A percentile compares a stretch with the other conserved stretches of the same genome.
Evolutionary conservation across 2,888 invertebrate genomes (phyloP).

Genomic region (Spialia ferax): DNA sequence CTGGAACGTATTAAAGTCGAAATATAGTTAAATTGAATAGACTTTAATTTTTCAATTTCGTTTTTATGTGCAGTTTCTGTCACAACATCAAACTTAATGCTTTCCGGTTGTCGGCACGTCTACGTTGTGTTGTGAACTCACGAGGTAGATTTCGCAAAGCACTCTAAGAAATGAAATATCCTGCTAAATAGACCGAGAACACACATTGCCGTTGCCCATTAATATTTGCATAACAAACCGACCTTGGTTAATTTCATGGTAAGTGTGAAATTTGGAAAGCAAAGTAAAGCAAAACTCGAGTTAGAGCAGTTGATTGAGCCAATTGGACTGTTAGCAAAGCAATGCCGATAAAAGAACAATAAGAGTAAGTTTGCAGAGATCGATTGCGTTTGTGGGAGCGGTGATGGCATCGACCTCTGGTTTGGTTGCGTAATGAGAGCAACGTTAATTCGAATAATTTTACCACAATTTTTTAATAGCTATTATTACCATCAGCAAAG

Average conservation of each 20-base stretch:
- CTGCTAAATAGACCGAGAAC: conserved; percentile 71
- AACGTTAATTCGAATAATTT: conserved; percentile 41
- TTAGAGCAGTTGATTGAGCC: conserved; percentile 38
- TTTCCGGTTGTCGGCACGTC: conserved; percentile 8
- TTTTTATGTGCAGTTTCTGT: conserved; percentile 8
- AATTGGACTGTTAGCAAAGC: conserved; percentile 41
- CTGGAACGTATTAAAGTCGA: neutral
- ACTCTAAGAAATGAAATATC: conserved; percentile 60
- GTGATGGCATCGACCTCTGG: conserved; percentile 69
- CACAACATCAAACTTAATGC: neutral
- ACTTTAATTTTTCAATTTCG: neutral
- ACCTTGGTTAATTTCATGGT: conserved; percentile 48
- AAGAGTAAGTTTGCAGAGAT: conserved; percentile 59
- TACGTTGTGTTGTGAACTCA: conserved; percentile 26
- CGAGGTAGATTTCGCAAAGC: conserved; percentile 51
- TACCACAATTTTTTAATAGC: conserved; percentile 18
- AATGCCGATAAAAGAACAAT: conserved; percentile 45
- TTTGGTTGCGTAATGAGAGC: conserved; percentile 66
- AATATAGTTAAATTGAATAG: neutral
- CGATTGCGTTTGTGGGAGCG: conserved; percentile 58
- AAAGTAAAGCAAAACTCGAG: conserved; percentile 37
- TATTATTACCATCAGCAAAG: neutral
- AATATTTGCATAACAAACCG: conserved; percentile 58
- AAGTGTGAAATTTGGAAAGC: conserved; percentile 41
- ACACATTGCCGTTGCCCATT: conserved; percentile 53